phyloP scores from a whole-genome alignment of 2,888 invertebrate genomes.

The Venustoraphidia nigricollis region DNA sequence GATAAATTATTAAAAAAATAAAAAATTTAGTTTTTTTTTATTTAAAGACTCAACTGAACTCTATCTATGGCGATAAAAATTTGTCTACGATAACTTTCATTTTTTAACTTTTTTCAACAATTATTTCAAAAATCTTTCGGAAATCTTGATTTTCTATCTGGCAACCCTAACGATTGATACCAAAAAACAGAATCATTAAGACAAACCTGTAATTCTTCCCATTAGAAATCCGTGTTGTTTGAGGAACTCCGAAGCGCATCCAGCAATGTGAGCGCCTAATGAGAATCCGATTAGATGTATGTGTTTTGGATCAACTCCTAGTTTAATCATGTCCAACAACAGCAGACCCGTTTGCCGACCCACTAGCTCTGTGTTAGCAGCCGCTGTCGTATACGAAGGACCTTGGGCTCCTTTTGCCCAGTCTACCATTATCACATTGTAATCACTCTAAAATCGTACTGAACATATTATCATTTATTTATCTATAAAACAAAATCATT shows the following conservation, averaged over 20 bases:
- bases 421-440: slow-evolving; percentile 36
- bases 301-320: slow-evolving; percentile 27
- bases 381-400: slow-evolving; percentile 36
- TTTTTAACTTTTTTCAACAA: no score
- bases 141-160: no score
- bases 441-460: slow-evolving; percentile 29
- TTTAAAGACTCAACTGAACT: no score
- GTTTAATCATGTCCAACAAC: slow-evolving; percentile 29
- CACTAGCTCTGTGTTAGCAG: slow-evolving; percentile 42
- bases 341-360: slow-evolving; percentile 39
- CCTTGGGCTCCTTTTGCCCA: slow-evolving; percentile 41
- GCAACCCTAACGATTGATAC: no score
- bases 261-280: slow-evolving; percentile 43
- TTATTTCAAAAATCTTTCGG: no score
- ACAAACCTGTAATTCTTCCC: slow-evolving; percentile 38
- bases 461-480: not conserved
- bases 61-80: no score
- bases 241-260: slow-evolving; percentile 37
- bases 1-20: no score
- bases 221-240: slow-evolving; percentile 29
- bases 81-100: no score
- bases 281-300: slow-evolving; percentile 43
- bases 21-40: no score
- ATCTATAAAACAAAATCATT: not conserved
- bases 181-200: not conserved